These are phyloP conservation scores for Sphaerophoria taeniata DNA, from an alignment of 2,888 invertebrate species.

Conservation along the genomic window DNA sequence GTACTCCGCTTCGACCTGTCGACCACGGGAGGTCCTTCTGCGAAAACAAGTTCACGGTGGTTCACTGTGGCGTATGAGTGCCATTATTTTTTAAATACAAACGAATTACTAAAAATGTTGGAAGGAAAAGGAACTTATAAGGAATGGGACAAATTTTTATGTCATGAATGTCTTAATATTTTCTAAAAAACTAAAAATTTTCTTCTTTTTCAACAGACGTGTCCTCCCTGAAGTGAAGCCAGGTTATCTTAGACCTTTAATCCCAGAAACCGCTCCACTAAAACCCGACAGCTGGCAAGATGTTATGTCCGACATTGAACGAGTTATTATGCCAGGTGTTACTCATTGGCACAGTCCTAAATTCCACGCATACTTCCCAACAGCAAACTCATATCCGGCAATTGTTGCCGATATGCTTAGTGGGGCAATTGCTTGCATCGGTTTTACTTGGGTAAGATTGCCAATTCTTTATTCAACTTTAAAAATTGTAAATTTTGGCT, in stretches of 20 bases:
- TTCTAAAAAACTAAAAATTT: neutral
- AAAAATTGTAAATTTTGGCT: neutral
- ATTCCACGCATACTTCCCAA: slow-evolving; percentile 98
- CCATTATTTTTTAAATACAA: no score
- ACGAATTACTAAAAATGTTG: no score
- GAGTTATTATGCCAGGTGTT: slow-evolving; percentile 98
- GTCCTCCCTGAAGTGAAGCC: slow-evolving; percentile 97
- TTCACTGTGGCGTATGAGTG: no score
- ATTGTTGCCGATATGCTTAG: slow-evolving; percentile 98
- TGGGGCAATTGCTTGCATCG: slow-evolving; percentile 97
- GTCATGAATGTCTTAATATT: no score
- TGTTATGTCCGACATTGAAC: slow-evolving; percentile 96
- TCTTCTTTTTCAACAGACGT: slow-evolving; percentile 84
- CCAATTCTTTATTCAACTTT: neutral
- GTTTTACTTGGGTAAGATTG: slow-evolving; percentile 94
- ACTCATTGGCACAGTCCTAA: slow-evolving; percentile 98
- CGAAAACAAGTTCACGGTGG: no score
- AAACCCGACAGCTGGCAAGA: slow-evolving; percentile 94
- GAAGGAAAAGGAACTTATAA: no score
- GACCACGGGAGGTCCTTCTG: no score
- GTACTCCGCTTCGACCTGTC: no score
- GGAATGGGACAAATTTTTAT: no score
- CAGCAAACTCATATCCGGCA: slow-evolving; percentile 96
- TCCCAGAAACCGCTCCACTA: slow-evolving; percentile 93
- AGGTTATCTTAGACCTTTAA: slow-evolving; percentile 93